Evolutionary conservation across 2,888 invertebrate species (phyloP), one percentile per base, ranked within the genome.

Genomic region (Xanthorhoe designata): DNA sequence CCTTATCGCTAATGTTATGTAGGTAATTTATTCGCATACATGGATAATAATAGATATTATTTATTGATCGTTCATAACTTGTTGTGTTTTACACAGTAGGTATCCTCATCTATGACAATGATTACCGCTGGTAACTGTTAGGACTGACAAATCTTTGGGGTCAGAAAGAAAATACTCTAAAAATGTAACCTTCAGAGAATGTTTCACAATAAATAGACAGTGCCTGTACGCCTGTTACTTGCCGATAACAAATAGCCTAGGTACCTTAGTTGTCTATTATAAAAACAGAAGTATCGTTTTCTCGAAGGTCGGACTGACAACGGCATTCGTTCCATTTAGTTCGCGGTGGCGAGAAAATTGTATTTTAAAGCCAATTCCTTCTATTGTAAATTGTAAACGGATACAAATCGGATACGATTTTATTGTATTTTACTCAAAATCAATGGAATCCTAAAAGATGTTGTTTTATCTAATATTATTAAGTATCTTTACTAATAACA

Each of bases 291-390:
- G 52, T 55, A 54, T 53, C 24, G 56, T 72, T 62, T 69, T 65
- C 68, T 61, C 74, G 78, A 84, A 83, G 83, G 84, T 76, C 79
- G 70, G 42, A 72, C 61, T 66, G 71, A 70, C 75, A 74, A 76
- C 61, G 32, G 53, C 77, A 76, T 79, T 80, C 72, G 75, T 78
- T 82, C 64, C 75, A 75, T 49, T 56, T 65, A 62, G 59, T 50
- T 60, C 18, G 59, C 59, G 38, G 47, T 60, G 49, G 68, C 75
- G 64, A 69, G 65, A 62, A 60, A 59, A 68, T 51, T 55, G 19
- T 61, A 54, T 57, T 49, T 60, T 59, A 52, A 45, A 29, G 56
- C 51, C 61, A 42, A 62, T 62, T 62, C 10, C 58, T 66, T 62
- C 49, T 45, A 32, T 35, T 60, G n/a, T 3, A 24, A 51, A 50